A percentile compares a stretch with the other conserved stretches of the same genome.
These are phyloP conservation scores for Mormyrus hasselquistii DNA, from an alignment of 2,797 vertebrate genomes.

Conservation along the genomic window DNA sequence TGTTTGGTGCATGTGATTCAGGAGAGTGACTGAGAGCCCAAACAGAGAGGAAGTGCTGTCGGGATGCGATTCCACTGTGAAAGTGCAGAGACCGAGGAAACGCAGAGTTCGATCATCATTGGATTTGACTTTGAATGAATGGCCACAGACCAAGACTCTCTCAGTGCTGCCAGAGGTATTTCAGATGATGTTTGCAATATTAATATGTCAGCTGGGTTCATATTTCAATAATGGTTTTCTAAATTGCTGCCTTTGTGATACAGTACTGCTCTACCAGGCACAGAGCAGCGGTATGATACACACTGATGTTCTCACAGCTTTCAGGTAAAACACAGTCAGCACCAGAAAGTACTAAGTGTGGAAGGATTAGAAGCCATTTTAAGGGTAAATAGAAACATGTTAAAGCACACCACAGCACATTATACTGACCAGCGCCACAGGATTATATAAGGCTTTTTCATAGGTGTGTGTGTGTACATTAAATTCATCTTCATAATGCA, in stretches of 20 bases:
- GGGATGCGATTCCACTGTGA: not conserved
- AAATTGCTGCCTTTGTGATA: not conserved
- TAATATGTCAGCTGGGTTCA: constrained; percentile 5
- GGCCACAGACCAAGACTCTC: not conserved
- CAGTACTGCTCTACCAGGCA: not conserved
- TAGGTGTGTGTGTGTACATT: not conserved
- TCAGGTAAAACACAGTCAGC: not conserved
- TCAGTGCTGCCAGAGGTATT: not conserved
- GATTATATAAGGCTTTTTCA: not conserved
- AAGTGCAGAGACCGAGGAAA: not conserved
- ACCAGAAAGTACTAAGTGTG: not conserved
- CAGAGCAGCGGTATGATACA: not conserved
- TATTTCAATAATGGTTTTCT: constrained; percentile 1
- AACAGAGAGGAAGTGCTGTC: not conserved
- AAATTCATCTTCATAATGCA: not conserved
- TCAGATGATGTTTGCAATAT: constrained; percentile 10
- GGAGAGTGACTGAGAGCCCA: not conserved
- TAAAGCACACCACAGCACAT: not conserved
- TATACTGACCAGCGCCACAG: not conserved
- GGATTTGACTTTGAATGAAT: not conserved
- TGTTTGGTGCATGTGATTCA: not conserved
- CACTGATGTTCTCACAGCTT: not conserved
- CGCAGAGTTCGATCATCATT: not conserved
- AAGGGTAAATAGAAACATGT: not conserved
- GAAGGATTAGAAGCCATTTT: not conserved